Percentiles rank a stretch among this genome's conserved stretches.
These are phyloP conservation scores for Ernsta delagoae DNA, from an alignment of 2,888 invertebrate species.

Conservation along the genomic window DNA sequence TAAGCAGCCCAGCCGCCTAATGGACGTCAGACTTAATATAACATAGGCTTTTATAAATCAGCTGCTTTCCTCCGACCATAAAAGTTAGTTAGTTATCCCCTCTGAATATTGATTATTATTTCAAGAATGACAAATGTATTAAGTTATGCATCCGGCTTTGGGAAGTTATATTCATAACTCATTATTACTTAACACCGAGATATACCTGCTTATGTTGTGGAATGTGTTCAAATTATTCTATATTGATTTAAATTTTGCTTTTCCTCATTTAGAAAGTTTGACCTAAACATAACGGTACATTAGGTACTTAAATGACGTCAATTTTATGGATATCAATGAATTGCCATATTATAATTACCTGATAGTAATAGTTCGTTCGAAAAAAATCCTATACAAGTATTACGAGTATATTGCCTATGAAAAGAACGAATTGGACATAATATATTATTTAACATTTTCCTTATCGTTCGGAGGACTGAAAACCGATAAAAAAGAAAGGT, in stretches of 20 bases:
- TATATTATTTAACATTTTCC: too few species aligned
- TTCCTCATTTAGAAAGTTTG: neutral
- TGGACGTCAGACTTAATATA: too few species aligned
- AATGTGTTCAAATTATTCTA: neutral
- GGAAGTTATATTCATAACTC: slow-evolving; percentile 4
- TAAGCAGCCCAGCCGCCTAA: too few species aligned
- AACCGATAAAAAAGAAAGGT: too few species aligned
- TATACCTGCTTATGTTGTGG: neutral
- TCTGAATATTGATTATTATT: slow-evolving; percentile 10
- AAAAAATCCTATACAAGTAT: too few species aligned
- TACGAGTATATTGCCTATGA: too few species aligned
- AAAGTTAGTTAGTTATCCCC: slow-evolving; percentile 1
- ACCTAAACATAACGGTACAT: neutral
- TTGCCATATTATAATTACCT: too few species aligned
- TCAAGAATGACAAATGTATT: slow-evolving; percentile 10
- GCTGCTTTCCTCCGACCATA: neutral
- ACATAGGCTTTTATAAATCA: neutral
- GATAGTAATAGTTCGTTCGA: too few species aligned
- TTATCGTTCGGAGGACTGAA: too few species aligned
- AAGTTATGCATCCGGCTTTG: slow-evolving; percentile 9
- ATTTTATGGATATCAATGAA: too few species aligned
- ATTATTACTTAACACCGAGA: neutral
- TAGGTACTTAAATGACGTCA: too few species aligned
- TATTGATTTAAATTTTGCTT: neutral
- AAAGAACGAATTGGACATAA: too few species aligned